These are phyloP conservation scores for Actinernus sp. DNA, from an alignment of 92 coral and sea anemone genomes.

Conservation along the genomic window DNA sequence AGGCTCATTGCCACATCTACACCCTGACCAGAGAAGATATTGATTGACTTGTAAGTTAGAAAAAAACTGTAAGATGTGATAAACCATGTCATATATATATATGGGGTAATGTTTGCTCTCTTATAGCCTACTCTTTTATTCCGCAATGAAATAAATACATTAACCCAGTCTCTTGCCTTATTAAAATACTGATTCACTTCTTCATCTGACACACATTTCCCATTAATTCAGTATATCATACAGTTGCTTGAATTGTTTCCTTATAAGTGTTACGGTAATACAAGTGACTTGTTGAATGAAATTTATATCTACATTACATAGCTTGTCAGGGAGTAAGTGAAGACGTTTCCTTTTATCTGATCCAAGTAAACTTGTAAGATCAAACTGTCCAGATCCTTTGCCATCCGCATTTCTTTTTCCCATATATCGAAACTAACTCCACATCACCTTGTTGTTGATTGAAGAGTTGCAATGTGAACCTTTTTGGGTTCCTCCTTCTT, in stretches of 20 bases:
- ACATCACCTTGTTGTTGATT: conserved; percentile 31
- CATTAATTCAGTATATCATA: conserved; percentile 34
- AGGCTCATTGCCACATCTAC: conserved; percentile 44
- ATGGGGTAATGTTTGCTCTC: conserved; percentile 63
- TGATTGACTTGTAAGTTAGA: conserved; percentile 32
- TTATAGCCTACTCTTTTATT: conserved; percentile 32
- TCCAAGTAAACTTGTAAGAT: conserved; percentile 44
- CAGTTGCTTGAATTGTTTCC: conserved; percentile 48
- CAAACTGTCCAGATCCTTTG: conserved; percentile 29
- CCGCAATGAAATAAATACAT: conserved; percentile 44
- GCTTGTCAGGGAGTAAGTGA: conserved; percentile 50
- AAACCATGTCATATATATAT: conserved; percentile 53
- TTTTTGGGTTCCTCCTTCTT: conserved; percentile 11
- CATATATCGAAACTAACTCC: conserved; percentile 39
- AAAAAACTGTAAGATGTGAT: conserved; percentile 50
- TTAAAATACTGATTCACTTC: conserved; percentile 18
- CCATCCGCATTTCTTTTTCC: conserved; percentile 45
- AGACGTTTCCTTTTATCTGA: conserved; percentile 43
- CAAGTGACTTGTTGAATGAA: conserved; percentile 48
- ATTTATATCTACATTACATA: conserved; percentile 7
- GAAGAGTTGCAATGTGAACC: conserved; percentile 18
- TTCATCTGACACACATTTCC: conserved; percentile 14
- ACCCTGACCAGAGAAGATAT: conserved; percentile 72
- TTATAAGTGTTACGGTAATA: conserved; percentile 16
- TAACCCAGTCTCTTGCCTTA: conserved; percentile 56